Base-by-base conservation (phyloP, 2,888 invertebrate species). In the Teinopalpus imperialis region DNA sequence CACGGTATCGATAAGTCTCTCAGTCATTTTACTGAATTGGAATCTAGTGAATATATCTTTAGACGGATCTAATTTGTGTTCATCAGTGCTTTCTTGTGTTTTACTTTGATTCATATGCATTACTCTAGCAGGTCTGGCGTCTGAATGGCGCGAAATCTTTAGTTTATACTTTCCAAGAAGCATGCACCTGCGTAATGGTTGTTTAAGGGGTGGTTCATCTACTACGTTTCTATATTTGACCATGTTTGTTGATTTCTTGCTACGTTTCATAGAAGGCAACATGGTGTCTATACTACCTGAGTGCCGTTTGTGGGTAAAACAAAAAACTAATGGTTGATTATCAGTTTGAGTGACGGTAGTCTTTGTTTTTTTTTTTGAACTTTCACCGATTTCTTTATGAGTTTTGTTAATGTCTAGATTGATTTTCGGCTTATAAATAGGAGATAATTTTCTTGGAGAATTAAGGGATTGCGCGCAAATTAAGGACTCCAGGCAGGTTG, bases 171-270 rank as follows among this genome's bases (percentile, higher is more conserved):
- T 74, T 1, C 65, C 64, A 10, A 81, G 57, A 2, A 85, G 51
- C 68, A 81, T 69, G 24, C 68, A 74, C 51, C 66, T 75, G 35
- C 71, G 74, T 0, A 73, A 43, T 0, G 76, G 77, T 24, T 51
- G 63, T 44, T 57, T 67, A 5, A 86, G 57, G 1, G 66, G 58
- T 0, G 86, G 85, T 58, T 87, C 86, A 0, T 56, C 49, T 1
- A 48, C 39, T 1, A 64, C 12, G 54, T 86, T 87, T 53, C 60
- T 74, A 41, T 85, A 86, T 54, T 78, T 83, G 0, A 79, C 69
- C 23, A 87, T 49, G 52, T 87, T 85, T 0, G 85, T 86, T 0
- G 74, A 83, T 44, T 87, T 87, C 16, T 57, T 78, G 45, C 85
- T 85, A 35, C 57, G 70, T 31, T 56, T 75, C 69, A 86, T 75